Conservation (phyloP, 1,140 invertebrate species). For the Drosophila pseudoobscura region DNA sequence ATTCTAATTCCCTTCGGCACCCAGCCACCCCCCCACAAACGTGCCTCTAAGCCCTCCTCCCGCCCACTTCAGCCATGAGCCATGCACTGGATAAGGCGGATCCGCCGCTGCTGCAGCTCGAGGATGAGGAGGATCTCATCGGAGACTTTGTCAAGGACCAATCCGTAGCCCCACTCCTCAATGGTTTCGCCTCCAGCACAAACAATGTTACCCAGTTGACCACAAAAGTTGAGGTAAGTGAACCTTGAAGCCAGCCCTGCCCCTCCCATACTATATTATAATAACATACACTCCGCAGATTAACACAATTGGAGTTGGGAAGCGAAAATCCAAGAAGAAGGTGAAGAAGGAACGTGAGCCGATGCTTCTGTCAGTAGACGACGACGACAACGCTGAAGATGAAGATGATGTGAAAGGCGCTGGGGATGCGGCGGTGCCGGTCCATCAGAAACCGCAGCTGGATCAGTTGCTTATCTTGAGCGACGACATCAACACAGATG, state of each 20-base stretch:
- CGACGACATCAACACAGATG: constrained; percentile 36
- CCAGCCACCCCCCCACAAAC: constrained; percentile 20
- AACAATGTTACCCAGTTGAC: constrained; percentile 54
- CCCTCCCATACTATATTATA: not conserved
- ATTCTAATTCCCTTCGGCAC: constrained; percentile 19
- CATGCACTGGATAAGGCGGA: constrained; percentile 43
- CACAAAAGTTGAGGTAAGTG: constrained; percentile 74
- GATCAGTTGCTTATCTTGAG: constrained; percentile 46
- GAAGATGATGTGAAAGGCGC: constrained; percentile 31
- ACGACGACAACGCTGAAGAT: constrained; percentile 42
- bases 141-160: constrained; percentile 68
- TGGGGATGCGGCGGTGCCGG: constrained; percentile 21
- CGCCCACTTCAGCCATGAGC: constrained; percentile 20
- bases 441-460: constrained; percentile 40
- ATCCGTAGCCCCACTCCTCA: constrained; percentile 49
- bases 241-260: too few species aligned
- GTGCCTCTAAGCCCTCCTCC: constrained; percentile 12
- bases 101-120: constrained; percentile 68
- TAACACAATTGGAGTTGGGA: constrained; percentile 71
- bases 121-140: constrained; percentile 75
- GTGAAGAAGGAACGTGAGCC: constrained; percentile 57
- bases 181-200: constrained; percentile 48
- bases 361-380: constrained; percentile 70
- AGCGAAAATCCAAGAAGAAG: constrained; percentile 52
- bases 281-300: constrained; percentile 39